Conservation (phyloP, 1,140 invertebrate genomes). For the Cotesia glomerata region DNA sequence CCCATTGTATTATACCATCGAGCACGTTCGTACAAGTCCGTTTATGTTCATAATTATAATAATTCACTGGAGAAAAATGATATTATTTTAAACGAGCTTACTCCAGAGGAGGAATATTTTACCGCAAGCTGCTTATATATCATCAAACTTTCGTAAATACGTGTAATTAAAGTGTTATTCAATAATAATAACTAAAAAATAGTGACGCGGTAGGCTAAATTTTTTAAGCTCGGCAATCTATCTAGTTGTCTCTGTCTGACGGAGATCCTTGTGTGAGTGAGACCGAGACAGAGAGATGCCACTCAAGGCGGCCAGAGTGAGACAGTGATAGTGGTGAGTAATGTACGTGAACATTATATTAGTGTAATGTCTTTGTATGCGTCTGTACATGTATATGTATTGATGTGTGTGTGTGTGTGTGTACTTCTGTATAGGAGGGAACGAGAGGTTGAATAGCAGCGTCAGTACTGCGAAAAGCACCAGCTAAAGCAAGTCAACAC, state of each 20-base stretch:
- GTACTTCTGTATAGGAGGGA: background rate
- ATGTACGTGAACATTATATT: no score
- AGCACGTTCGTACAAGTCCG: constrained; percentile 6
- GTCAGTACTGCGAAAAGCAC: constrained; percentile 17
- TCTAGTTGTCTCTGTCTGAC: background rate
- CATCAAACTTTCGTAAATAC: no score
- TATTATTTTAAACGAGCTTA: no score
- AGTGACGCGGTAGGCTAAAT: constrained; percentile 9
- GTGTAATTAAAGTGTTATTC: background rate
- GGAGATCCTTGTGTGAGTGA: background rate
- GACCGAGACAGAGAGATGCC: background rate
- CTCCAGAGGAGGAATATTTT: no score
- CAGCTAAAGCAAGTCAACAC: background rate
- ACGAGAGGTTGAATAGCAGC: background rate
- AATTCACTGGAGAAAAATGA: no score
- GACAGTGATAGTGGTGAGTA: background rate
- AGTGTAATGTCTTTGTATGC: no score
- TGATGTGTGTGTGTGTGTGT: background rate
- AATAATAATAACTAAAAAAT: background rate
- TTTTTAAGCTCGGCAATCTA: background rate
- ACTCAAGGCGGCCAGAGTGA: background rate
- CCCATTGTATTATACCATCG: constrained; percentile 14
- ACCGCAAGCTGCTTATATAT: no score
- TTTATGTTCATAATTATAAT: background rate
- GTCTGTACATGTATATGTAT: no score